Evolutionary conservation across 2,797 vertebrate genomes (phyloP), one percentile per base, ranked within the genome.

Genomic region (Typhlichthys subterraneus): DNA sequence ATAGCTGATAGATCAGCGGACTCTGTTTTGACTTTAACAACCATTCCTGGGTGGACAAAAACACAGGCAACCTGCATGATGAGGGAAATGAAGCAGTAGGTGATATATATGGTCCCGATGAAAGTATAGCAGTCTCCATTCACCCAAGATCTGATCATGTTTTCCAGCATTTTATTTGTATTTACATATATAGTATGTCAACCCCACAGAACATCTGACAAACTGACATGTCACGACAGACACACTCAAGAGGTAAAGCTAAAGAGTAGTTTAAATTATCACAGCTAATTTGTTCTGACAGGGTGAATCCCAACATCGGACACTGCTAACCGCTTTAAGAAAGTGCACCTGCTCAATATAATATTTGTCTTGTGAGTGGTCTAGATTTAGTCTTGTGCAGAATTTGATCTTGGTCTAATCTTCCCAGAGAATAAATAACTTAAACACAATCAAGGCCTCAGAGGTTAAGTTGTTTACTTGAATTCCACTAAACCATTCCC

Each of bases 401-500:
- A 31, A 59, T 47, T 33, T 55, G 14, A 55, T 42, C 45, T 63
- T 5, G 46, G 12, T 23, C 53, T 49, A 62, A 61, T 29, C 47
- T 29, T 17, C 53, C 46, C 8, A n/a, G 7, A 57, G 31, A 2
- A 46, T 12, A 48, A 10, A 61, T 33, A 31, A 17, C 53, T 53
- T 23, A 4, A 33, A 46, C 14, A 46, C 14, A 52, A 59, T 42
- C 19, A 60, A 75, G 66, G 59, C 57, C 61, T 60, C 61, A 7
- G 33, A 76, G 73, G 65, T 61, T 45, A 7, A 31, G 17, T 10
- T 29, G 46, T 58, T 57, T 69, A 71, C 69, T 72, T 53, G 12
- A 67, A 71, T 19, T 53, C 65, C 66, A 61, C 54, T 46, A 54
- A 72, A 70, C 65, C 61, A 45, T 59, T 68, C 67, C 42, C 57